These are phyloP conservation scores for Casuarius casuarius DNA, from an alignment of 2,113 vertebrate species.

Conservation along the genomic window DNA sequence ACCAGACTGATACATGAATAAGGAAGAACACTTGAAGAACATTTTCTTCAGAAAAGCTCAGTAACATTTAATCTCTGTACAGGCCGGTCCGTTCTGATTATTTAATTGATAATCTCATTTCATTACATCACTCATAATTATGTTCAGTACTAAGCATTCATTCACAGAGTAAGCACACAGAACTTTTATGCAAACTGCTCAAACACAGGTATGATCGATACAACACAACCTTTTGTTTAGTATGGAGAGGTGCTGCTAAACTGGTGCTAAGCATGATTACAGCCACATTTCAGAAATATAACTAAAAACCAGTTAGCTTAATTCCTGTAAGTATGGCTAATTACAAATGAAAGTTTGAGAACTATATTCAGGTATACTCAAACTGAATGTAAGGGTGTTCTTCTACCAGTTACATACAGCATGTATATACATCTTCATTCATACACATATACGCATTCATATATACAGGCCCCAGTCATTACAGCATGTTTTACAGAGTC, in stretches of 20 bases:
- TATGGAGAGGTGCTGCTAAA: neutral
- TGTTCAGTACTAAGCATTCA: neutral
- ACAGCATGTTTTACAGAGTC: neutral
- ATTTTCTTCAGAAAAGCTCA: neutral
- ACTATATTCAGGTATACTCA: neutral
- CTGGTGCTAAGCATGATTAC: neutral
- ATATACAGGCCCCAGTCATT: neutral
- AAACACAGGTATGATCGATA: rapidly evolving
- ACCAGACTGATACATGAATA: neutral
- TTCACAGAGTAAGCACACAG: neutral
- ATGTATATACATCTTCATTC: neutral
- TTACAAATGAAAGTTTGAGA: neutral
- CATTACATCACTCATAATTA: neutral
- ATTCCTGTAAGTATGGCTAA: neutral
- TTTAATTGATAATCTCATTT: neutral
- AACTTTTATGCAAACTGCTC: neutral
- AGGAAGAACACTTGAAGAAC: neutral
- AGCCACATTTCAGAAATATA: neutral
- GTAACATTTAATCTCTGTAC: neutral
- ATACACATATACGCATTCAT: neutral
- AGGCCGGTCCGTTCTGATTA: rapidly evolving
- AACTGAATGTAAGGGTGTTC: neutral
- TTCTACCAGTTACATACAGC: neutral
- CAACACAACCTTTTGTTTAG: rapidly evolving
- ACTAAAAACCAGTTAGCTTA: neutral